Base-by-base conservation (phyloP, 2,797 vertebrate genomes). In the Sebastes hopkinsi region DNA sequence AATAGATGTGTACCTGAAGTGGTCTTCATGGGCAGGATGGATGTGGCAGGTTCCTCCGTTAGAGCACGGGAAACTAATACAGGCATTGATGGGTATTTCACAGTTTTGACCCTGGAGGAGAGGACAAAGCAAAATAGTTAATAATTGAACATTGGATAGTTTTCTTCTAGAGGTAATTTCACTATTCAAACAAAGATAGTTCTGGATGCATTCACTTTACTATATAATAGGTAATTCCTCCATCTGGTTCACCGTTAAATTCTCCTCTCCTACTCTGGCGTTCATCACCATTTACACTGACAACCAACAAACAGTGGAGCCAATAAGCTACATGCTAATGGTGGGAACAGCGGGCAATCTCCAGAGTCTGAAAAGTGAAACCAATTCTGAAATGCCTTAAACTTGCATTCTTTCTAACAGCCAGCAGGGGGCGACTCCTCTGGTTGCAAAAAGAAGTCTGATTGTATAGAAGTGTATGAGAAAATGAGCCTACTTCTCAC, bases 21-120 rank as follows among this genome's bases (percentile, higher is more conserved):
- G 96, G 59, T 97, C 97, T 76, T 96, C 96, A 67, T 92, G 95
- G 82, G 93, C 94, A 2, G 97, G 95, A 0, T 94, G 96, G 70
- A 98, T 94, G 89, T 98, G 98, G 90, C 98, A 99, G 58, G 98
- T 99, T 73, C 96, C 98, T 92, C 97, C 97, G 1, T 98, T 98
- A 73, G 92, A 88, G 84, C 98, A 99, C 3, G 98, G 98, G 82
- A 96, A 97, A 89, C 97, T 98, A 84, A 99, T 94, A 65, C 98
- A 99, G 80, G 97, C 96, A 67, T 99, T 98, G 92, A 99, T 97
- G 76, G 97, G 96, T n/a, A 95, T 79, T 18, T 96, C 96, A 93
- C 98, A 99, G 94, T 99, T 97, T 87, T 92, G 97, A 87, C 98
- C 98, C 98, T 99, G 82, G 52, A 84, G 69, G 78, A 83, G 70